phyloP scores from a whole-genome alignment of 2,797 vertebrate genomes.

The Microctenopoma steveboyesi region DNA sequence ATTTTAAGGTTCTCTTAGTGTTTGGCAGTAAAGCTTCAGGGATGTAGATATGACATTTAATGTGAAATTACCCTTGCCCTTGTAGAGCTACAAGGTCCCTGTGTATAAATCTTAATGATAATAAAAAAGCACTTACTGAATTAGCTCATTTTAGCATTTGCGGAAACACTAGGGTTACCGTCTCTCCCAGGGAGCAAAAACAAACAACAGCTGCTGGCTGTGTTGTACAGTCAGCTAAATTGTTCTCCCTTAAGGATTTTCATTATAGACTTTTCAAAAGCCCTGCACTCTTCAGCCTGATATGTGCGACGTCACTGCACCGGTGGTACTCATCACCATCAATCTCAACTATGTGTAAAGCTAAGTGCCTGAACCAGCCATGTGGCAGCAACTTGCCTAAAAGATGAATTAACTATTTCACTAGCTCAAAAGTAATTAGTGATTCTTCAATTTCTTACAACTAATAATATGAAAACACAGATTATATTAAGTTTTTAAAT shows the following conservation, averaged over 20 bases:
- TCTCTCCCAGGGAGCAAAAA: slow-evolving; percentile 33
- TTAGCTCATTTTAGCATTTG: slow-evolving; percentile 32
- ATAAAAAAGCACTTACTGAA: slow-evolving; percentile 18
- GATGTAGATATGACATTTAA: neutral
- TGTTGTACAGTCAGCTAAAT: slow-evolving; percentile 52
- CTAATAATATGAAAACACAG: neutral
- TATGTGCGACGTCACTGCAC: slow-evolving; percentile 54
- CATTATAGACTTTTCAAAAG: slow-evolving; percentile 36
- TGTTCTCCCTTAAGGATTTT: slow-evolving; percentile 31
- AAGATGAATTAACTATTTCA: slow-evolving; percentile 20
- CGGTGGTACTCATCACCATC: slow-evolving; percentile 49
- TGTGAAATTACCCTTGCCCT: slow-evolving; percentile 8
- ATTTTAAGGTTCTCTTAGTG: neutral
- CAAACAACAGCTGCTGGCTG: slow-evolving; percentile 54
- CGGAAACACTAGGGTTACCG: slow-evolving; percentile 18
- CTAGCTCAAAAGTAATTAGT: slow-evolving; percentile 27
- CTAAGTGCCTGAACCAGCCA: slow-evolving; percentile 30
- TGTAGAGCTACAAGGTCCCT: slow-evolving; percentile 22
- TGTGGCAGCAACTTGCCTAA: slow-evolving; percentile 32
- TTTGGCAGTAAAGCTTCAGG: neutral
- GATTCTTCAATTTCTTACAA: neutral
- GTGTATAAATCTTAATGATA: slow-evolving; percentile 20
- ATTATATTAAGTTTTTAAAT: slow-evolving; percentile 3
- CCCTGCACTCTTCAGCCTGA: slow-evolving; percentile 16
- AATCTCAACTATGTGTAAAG: slow-evolving; percentile 15